Evolutionary conservation across 2,113 vertebrate genomes (phyloP).

Genomic region (Sinocyclocheilus maitianheensis): DNA sequence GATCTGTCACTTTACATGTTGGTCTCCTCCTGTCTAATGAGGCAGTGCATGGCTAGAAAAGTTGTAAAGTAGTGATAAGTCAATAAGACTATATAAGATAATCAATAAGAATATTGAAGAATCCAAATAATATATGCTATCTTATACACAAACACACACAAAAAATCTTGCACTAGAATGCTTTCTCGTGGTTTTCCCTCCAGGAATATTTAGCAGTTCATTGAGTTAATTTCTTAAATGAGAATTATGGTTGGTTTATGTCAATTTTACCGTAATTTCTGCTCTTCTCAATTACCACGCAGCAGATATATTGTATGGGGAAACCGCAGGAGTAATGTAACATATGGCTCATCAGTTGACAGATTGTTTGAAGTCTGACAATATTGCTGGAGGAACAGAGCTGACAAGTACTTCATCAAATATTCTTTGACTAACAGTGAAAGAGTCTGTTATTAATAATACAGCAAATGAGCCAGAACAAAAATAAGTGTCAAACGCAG

Average conservation of each 20-base stretch:
- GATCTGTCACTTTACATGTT: too few relatives aligned
- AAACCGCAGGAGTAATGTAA: constrained; percentile 18
- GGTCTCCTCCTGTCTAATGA: too few relatives aligned
- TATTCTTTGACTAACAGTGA: neutral
- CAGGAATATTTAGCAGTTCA: constrained; percentile 10
- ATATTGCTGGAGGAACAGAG: neutral
- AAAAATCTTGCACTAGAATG: neutral
- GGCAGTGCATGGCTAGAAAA: too few relatives aligned
- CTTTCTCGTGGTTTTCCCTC: neutral
- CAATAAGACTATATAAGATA: neutral
- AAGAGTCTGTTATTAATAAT: constrained; percentile 10
- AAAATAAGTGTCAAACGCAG: neutral
- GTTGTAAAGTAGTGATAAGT: too few relatives aligned
- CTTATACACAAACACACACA: neutral
- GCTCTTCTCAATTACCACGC: neutral
- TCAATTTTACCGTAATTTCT: neutral
- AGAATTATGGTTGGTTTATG: neutral
- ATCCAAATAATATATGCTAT: neutral
- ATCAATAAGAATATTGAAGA: neutral
- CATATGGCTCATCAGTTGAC: neutral
- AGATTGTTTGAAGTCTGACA: constrained; percentile 12
- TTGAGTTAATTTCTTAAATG: neutral
- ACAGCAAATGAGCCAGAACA: constrained; percentile 15
- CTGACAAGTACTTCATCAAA: constrained; percentile 6
- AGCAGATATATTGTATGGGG: neutral